phyloP scores from a whole-genome alignment of 2,797 vertebrate genomes.

The Hydrolagus colliei region DNA sequence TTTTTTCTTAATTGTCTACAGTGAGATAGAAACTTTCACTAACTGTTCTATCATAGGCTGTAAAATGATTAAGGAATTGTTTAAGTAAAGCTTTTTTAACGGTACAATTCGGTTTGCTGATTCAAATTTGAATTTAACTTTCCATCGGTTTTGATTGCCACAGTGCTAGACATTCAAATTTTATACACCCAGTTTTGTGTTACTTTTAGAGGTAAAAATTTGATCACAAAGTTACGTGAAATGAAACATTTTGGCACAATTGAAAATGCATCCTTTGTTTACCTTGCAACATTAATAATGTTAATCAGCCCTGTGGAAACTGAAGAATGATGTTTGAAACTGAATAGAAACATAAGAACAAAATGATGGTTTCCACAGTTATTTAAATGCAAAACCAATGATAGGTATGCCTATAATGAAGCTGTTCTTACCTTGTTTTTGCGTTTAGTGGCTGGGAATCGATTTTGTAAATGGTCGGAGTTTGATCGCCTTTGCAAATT shows the following conservation, averaged over 20 bases:
- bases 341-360: neutral
- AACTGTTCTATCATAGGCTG: neutral
- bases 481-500: slow-evolving; percentile 5
- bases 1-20: neutral
- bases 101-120: too few relatives aligned
- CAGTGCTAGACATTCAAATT: too few relatives aligned
- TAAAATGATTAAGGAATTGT: neutral
- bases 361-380: neutral
- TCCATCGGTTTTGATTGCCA: too few relatives aligned
- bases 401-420: neutral
- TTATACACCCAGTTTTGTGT: too few relatives aligned
- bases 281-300: too few relatives aligned
- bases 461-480: slow-evolving; percentile 17
- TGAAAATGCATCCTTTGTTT: too few relatives aligned
- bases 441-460: slow-evolving; percentile 23
- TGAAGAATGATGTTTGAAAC: neutral
- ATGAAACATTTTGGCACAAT: neutral
- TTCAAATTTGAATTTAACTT: too few relatives aligned
- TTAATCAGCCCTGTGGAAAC: neutral
- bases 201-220: neutral
- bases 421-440: slow-evolving; percentile 13
- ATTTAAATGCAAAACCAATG: neutral
- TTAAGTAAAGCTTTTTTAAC: neutral
- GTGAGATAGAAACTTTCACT: neutral
- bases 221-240: neutral